Evolutionary conservation across 92 coral and sea anemone species (phyloP).

Genomic region (Virgularia gustaviana): DNA sequence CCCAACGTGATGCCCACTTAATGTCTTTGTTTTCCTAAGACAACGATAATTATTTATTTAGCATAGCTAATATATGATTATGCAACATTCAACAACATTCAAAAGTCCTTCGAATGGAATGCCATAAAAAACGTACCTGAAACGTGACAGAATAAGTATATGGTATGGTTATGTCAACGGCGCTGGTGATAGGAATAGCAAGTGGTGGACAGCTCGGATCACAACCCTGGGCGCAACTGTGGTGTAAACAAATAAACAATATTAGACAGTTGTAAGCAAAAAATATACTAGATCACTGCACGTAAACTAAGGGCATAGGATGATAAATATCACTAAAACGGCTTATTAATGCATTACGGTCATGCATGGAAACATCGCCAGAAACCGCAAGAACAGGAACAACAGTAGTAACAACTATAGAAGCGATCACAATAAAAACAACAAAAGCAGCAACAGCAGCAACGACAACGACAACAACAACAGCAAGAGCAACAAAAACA

Average conservation of each 20-base stretch:
- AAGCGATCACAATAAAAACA: too few relatives aligned
- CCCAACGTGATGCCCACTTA: conserved; percentile 99
- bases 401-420: too few relatives aligned
- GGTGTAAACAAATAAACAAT: background rate
- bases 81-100: background rate
- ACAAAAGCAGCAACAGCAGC: too few relatives aligned
- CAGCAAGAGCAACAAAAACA: too few relatives aligned
- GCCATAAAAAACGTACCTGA: conserved; percentile 57
- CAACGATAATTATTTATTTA: too few relatives aligned
- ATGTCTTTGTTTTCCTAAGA: conserved; percentile 56
- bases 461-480: too few relatives aligned
- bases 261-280: background rate
- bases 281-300: background rate
- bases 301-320: background rate
- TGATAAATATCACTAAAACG: too few relatives aligned
- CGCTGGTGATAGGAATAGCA: conserved; percentile 54
- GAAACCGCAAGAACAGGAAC: too few relatives aligned
- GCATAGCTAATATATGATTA: too few relatives aligned
- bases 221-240: background rate
- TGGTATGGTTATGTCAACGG: conserved; percentile 27
- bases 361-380: too few relatives aligned
- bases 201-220: conserved; percentile 19
- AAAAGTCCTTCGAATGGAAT: too few relatives aligned
- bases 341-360: too few relatives aligned
- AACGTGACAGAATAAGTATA: conserved; percentile 72